Conservation (phyloP, 2,888 invertebrate genomes). For the Nephrotoma guestfalica region DNA sequence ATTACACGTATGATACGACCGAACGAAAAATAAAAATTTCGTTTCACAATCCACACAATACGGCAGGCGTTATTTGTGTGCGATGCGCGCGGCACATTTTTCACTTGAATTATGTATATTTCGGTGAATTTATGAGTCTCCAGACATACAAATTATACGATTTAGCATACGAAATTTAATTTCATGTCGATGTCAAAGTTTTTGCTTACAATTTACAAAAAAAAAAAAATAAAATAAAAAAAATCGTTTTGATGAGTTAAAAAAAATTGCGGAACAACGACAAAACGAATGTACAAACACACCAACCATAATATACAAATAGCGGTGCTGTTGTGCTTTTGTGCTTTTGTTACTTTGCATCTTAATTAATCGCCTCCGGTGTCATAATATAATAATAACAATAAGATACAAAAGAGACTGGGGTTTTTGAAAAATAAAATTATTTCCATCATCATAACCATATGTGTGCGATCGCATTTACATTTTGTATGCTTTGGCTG, state of each 20-base stretch:
- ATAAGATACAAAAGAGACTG: neutral
- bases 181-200: neutral
- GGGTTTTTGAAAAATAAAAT: neutral
- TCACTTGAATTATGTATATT: neutral
- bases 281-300: neutral
- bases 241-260: neutral
- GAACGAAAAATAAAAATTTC: neutral
- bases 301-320: neutral
- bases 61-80: neutral
- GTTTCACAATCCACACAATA: neutral
- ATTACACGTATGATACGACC: neutral
- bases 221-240: neutral
- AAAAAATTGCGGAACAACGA: neutral
- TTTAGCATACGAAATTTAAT: neutral
- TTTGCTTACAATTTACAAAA: neutral
- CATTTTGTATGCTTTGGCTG: neutral
- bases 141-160: neutral
- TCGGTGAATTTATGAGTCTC: neutral
- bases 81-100: neutral
- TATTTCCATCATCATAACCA: neutral
- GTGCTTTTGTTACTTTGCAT: neutral
- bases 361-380: neutral
- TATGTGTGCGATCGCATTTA: neutral
- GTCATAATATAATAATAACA: neutral
- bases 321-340: neutral